Evolutionary conservation across 2,888 invertebrate species (phyloP), one percentile per base, ranked within the genome.

Genomic region (Oscheius sp.): DNA sequence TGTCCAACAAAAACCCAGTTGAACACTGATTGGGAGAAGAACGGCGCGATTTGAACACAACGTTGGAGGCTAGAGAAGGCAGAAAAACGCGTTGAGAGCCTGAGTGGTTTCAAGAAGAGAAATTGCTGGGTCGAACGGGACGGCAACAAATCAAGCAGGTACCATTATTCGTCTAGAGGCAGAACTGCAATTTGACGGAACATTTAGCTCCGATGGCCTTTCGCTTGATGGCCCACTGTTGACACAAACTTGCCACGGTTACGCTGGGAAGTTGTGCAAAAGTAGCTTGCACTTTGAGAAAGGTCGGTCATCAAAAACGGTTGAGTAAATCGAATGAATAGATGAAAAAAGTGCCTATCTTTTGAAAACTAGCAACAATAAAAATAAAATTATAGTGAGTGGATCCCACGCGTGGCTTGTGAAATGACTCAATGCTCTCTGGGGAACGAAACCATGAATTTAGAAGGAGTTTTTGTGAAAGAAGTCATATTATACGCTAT

Each of bases 221-320:
- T 55, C 34, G 34, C 34, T 34, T 55, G 31, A 53, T 53, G 48
- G 20, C 20, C 20, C 12, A 23, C 48, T 48, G 53, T 53, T 53
- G 53, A 53, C 53, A 31, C 53, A 53, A 53, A 53, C 53, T 53
- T 33, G 17, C n/a, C 33, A 53, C 6, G n/a, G n/a, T 55, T 34
- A 33, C 55, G 33, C 20, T 33, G 17, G 48, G 27, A 42, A 15
- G 42, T 15, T n/a, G 5, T 12, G 29, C 25, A 27, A 27, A 52
- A 25, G 52, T 15, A 52, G 52, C 52, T 52, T 25, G 27, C 23
- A 48, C 23, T 52, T 52, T 52, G 52, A 52, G n/a, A n/a, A n/a
- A n/a, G n/a, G n/a, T n/a, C n/a, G n/a, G n/a, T n/a, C n/a, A n/a
- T n/a, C n/a, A n/a, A n/a, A n/a, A n/a, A n/a, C n/a, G n/a, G n/a